Evolutionary conservation across 1,140 invertebrate species (phyloP).

Genomic region (Lasioglossum albipes): DNA sequence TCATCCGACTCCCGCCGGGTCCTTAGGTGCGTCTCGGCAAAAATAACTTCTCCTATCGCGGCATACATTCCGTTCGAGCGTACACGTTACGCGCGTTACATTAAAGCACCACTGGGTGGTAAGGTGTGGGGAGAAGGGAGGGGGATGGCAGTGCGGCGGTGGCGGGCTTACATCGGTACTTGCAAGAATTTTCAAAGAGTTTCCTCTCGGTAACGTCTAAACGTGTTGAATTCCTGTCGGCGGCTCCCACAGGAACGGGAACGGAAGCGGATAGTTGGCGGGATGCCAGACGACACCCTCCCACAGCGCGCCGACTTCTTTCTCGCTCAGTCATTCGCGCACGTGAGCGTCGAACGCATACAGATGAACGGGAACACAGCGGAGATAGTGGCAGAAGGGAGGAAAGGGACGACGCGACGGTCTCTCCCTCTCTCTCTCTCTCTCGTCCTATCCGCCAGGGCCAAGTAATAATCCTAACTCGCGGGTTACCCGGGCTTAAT

Average conservation of each 20-base stretch:
- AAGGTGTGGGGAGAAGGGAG: no score
- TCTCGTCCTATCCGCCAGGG: slow-evolving; percentile 54
- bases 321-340: slow-evolving; percentile 48
- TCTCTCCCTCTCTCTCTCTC: no score
- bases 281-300: slow-evolving; percentile 56
- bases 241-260: slow-evolving; percentile 57
- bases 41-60: slow-evolving; percentile 12
- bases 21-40: neutral
- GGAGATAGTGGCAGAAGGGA: no score
- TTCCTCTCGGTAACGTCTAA: slow-evolving; percentile 46
- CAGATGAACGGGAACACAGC: neutral
- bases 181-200: slow-evolving; percentile 54
- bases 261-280: slow-evolving; percentile 60
- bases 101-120: slow-evolving; percentile 21
- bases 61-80: neutral
- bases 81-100: slow-evolving; percentile 32
- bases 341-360: neutral
- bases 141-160: no score
- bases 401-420: no score
- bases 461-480: slow-evolving; percentile 79
- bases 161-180: slow-evolving; percentile 26
- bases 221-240: slow-evolving; percentile 63
- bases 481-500: slow-evolving; percentile 77
- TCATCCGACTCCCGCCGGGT: neutral
- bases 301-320: slow-evolving; percentile 37